Percentiles rank a stretch among this genome's conserved stretches.
Evolutionary conservation across 2,888 invertebrate genomes (phyloP).

Genomic region (Dryomyza anilis): DNA sequence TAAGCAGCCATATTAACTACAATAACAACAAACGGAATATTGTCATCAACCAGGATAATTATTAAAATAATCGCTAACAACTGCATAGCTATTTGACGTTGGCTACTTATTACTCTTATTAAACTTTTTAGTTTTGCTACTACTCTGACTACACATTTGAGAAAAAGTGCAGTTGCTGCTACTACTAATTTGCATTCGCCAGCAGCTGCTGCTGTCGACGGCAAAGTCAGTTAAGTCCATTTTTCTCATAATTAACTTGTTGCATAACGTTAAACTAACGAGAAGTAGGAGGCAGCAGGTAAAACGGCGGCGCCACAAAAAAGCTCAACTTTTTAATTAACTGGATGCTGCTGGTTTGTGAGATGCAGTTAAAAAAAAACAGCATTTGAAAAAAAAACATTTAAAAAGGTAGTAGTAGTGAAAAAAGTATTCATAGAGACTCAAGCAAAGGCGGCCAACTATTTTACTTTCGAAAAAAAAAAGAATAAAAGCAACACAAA

Average conservation of each 20-base stretch:
- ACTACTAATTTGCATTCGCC: conserved; percentile 4
- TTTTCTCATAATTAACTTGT: conserved; percentile 31
- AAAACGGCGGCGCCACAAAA: conserved; percentile 2
- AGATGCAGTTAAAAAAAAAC: neutral
- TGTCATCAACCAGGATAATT: conserved; percentile 27
- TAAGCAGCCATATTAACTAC: no score
- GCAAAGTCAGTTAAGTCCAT: conserved; percentile 28
- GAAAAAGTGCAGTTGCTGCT: conserved; percentile 2
- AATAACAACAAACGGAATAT: no score
- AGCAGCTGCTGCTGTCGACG: neutral
- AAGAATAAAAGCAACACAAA: neutral
- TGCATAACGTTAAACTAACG: neutral
- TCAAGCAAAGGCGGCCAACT: conserved; percentile 3
- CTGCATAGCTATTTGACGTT: neutral
- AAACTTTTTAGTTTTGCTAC: no score
- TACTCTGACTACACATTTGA: no score
- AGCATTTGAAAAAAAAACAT: neutral
- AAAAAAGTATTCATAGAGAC: neutral
- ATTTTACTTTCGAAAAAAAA: neutral
- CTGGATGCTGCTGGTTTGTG: neutral
- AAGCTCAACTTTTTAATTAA: conserved; percentile 36
- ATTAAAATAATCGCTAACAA: conserved; percentile 30
- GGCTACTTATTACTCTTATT: neutral
- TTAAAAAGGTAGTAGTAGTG: neutral
- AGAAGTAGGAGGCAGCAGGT: conserved; percentile 1